Base-by-base conservation (phyloP, 2,113 vertebrate genomes). In the Ancistrus triradiatus region DNA sequence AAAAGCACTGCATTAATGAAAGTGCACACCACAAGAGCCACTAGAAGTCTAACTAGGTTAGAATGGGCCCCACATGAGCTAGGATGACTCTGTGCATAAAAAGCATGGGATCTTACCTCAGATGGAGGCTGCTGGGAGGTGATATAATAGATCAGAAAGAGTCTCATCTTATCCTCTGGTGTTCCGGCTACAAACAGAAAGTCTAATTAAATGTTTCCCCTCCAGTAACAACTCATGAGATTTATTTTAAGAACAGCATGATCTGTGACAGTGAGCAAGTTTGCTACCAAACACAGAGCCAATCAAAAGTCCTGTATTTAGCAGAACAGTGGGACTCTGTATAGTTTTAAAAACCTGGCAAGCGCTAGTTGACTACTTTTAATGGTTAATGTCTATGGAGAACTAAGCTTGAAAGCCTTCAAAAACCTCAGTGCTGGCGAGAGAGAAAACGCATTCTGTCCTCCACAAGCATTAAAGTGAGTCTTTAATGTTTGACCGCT, bases 61-160 rank as follows among this genome's bases (percentile, higher is more conserved):
- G 53, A 27, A 4, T 58, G 31, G 31, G 10, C 15, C n/a, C 44
- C 21, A n/a, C 21, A 53, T 15, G 33, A 31, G 48, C 42, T 56
- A 38, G 19, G 13, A 17, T 24, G 19, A 43, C 44, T 37, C 7
- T 7, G 9, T 47, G 24, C 7, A 22, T 21, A 28, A 46, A 28
- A 42, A 50, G 40, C 21, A 55, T 49, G 38, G 10, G 11, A 44
- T 14, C 78, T 66, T 90, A 97, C 95, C 92, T 98, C 95, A 67
- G 95, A 92, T 19, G 93, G 94, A 42, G 82, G 86, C 74, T 93
- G 93, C 59, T 84, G 85, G 53, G 93, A 83, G 15, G 91, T 92
- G 85, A 98, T 94, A 83, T 95, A 98, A 82, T 89, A 97, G 83
- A 98, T 97, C 53, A 98, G 88, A 81, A 98, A 98, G n/a, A 98